Evolutionary conservation across 2,888 invertebrate species (phyloP), one percentile per base, ranked within the genome.

Genomic region (Nezara viridula): DNA sequence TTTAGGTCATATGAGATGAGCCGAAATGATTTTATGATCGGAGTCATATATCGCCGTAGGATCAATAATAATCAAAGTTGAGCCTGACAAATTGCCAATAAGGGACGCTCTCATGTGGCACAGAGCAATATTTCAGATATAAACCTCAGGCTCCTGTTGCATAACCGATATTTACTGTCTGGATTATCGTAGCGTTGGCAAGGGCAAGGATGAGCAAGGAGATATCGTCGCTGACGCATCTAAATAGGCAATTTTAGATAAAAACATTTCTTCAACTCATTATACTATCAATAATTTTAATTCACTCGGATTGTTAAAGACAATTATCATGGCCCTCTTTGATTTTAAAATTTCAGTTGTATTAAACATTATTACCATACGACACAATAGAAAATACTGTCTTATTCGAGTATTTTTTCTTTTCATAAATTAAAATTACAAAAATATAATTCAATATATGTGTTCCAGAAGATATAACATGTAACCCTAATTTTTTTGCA

Each of bases 61-160:
- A 73, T 73, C 66, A 73, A 73, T 73, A 37, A 73, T 73, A 73
- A 73, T 73, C 66, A 73, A 73, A 73, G 66, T 37, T 73, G 66
- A 73, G 66, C 66, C 66, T 37, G 66, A 73, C 66, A 73, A 73
- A 73, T 73, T 73, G 66, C 6, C 66, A 73, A 73, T 73, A 73
- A 73, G 66, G 66, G 66, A 6, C 6, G 66, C 37, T 73, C 66
- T 73, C 66, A 37, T 37, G 19, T 73, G 66, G 32, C 66, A 73
- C 7, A 6, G 1, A 21, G 66, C 66, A 73, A 73, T 73, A 73
- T 73, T 19, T 73, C 60, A 60, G 60, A 60, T 60, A 27, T 60
- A 60, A 60, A 60, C 37, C 66, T 73, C 66, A 27, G 37, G 19
- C 66, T 73, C 66, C 66, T 73, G 66, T 73, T 73, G 66, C 66